phyloP scores from a whole-genome alignment of 2,888 invertebrate genomes.

The Tetragnatha montana region DNA sequence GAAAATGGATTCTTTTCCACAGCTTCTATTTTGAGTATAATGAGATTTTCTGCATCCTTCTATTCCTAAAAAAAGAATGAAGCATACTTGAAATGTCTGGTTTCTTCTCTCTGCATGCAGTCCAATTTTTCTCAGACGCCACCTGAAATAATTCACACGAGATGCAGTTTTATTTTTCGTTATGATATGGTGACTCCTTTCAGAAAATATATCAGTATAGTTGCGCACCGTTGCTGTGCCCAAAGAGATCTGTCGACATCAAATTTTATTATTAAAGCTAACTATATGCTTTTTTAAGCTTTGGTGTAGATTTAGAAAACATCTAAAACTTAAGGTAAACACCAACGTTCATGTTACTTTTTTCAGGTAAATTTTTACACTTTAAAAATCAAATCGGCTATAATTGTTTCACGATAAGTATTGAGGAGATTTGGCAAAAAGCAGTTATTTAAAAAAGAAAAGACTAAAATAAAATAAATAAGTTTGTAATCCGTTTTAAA shows the following conservation, averaged over 20 bases:
- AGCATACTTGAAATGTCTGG: conserved; percentile 31
- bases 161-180: conserved; percentile 11
- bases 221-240: not conserved
- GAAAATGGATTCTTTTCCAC: not conserved
- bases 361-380: no score
- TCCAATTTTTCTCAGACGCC: conserved; percentile 32
- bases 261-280: no score
- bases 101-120: not conserved
- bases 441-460: no score
- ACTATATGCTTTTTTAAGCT: no score
- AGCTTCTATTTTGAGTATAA: not conserved
- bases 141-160: conserved; percentile 35
- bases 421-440: no score
- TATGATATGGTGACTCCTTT: not conserved
- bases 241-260: not conserved
- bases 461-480: no score
- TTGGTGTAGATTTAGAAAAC: no score
- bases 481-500: no score
- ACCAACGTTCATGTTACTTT: no score
- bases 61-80: conserved; percentile 9
- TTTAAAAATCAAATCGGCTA: no score
- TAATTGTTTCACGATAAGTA: no score
- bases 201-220: not conserved
- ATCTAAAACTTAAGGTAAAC: no score
- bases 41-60: conserved; percentile 11